Percentiles rank a stretch among this genome's conserved stretches.
These are phyloP conservation scores for Zaprionus capensis DNA, from an alignment of 1,140 invertebrate genomes.

Conservation along the genomic window DNA sequence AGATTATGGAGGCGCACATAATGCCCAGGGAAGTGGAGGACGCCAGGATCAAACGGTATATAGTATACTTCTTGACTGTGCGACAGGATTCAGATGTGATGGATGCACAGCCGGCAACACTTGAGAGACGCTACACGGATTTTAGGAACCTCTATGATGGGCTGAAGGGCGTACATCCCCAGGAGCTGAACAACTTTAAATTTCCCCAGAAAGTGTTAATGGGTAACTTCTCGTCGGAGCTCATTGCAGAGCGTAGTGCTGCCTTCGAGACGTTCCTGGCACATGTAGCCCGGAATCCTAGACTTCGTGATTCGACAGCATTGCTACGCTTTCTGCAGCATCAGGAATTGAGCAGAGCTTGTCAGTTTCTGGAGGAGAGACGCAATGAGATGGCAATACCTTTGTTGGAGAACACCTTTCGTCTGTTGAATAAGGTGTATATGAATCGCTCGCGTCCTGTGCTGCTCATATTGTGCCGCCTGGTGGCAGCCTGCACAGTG, in stretches of 20 bases:
- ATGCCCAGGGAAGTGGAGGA: conserved; percentile 82
- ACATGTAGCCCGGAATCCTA: conserved; percentile 86
- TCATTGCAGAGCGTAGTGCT: conserved; percentile 88
- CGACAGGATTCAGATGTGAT: conserved; percentile 85
- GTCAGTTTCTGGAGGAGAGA: conserved; percentile 86
- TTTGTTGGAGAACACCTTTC: conserved; percentile 89
- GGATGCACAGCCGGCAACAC: conserved; percentile 87
- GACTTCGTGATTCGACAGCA: conserved; percentile 86
- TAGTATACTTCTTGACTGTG: conserved; percentile 87
- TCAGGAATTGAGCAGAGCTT: conserved; percentile 87
- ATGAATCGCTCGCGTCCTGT: conserved; percentile 89
- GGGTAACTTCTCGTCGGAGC: conserved; percentile 90
- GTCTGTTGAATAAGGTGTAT: conserved; percentile 90
- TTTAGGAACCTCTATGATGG: conserved; percentile 89
- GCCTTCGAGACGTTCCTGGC: conserved; percentile 90
- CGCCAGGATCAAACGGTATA: conserved; percentile 87
- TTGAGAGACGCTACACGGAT: conserved; percentile 91
- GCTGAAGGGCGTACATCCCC: conserved; percentile 87
- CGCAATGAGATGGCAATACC: conserved; percentile 87
- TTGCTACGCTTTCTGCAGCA: conserved; percentile 89
- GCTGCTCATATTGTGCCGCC: conserved; percentile 88
- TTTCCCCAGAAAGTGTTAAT: conserved; percentile 91
- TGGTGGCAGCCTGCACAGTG: conserved; percentile 86
- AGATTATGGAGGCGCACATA: conserved; percentile 85
- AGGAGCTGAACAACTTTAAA: conserved; percentile 86